A percentile compares a stretch with the other conserved stretches of the same genome.
Conservation (phyloP, 2,888 invertebrate genomes). For the Timandra comae region DNA sequence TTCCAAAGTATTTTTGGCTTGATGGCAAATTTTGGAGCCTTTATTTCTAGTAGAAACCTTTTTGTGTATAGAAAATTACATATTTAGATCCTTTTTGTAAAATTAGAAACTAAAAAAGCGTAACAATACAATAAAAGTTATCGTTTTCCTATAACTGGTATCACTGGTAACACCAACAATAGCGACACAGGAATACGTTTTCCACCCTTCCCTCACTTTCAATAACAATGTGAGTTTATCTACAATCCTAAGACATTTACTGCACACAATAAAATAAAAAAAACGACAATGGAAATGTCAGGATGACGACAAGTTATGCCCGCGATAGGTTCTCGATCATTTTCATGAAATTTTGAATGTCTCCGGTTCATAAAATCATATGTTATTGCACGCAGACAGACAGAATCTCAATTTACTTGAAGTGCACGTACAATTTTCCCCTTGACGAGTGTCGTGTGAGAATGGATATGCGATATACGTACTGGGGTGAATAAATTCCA, state of each 20-base stretch:
- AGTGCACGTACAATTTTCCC: slow-evolving; percentile 33
- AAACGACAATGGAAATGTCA: slow-evolving; percentile 1
- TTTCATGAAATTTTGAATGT: slow-evolving; percentile 24
- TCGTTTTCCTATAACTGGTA: neutral
- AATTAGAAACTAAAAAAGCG: slow-evolving; percentile 1
- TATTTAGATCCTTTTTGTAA: too few species aligned
- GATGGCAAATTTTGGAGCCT: too few species aligned
- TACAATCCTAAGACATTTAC: too few species aligned
- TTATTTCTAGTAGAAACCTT: too few species aligned
- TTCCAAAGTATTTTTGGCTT: too few species aligned
- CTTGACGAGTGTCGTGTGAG: slow-evolving; percentile 30
- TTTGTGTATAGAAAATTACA: too few species aligned
- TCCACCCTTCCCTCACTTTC: too few species aligned
- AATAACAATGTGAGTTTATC: too few species aligned
- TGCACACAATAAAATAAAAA: neutral
- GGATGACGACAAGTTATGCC: neutral
- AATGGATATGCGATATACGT: slow-evolving; percentile 42
- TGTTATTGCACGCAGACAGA: slow-evolving; percentile 22
- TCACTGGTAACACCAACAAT: too few species aligned
- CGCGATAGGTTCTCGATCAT: slow-evolving; percentile 13
- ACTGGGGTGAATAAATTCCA: slow-evolving; percentile 53
- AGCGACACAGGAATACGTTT: too few species aligned
- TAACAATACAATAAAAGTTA: slow-evolving; percentile 1
- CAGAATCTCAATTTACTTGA: slow-evolving; percentile 33
- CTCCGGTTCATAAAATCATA: slow-evolving; percentile 21